A percentile compares a stretch with the other conserved stretches of the same genome.
Evolutionary conservation across 35 echinoderm and acorn worm species (phyloP).

Genomic region (Apostichopus californicus): DNA sequence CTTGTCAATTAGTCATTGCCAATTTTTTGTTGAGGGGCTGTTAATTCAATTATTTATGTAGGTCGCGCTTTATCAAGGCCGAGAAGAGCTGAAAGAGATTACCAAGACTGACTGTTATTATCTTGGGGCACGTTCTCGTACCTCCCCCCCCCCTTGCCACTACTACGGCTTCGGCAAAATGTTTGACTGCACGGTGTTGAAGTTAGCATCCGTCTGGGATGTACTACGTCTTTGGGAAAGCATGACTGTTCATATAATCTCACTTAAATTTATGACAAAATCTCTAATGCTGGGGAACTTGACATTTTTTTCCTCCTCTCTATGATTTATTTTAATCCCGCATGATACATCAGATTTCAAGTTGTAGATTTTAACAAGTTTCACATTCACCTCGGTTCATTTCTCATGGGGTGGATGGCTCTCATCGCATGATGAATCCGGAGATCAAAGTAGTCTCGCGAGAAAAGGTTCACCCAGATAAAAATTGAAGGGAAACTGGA

Average conservation of each 20-base stretch:
- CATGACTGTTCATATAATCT: background rate
- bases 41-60: conserved; percentile 2
- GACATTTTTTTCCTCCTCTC: background rate
- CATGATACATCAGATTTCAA: background rate
- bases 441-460: background rate
- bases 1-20: background rate
- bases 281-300: background rate
- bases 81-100: background rate
- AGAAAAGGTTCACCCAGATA: conserved; percentile 20
- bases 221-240: background rate
- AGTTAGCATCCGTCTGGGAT: background rate
- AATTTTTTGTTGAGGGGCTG: background rate
- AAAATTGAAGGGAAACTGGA: background rate
- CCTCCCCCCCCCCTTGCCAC: too few species aligned
- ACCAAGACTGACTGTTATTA: background rate
- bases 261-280: background rate
- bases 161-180: background rate
- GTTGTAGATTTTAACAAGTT: background rate
- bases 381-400: background rate
- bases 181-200: background rate
- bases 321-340: background rate
- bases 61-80: background rate
- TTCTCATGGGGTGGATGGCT: conserved; percentile 22
- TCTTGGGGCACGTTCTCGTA: too few species aligned
- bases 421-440: background rate